Conservation (phyloP, 2,113 vertebrate species). For the Microtus pennsylvanicus region DNA sequence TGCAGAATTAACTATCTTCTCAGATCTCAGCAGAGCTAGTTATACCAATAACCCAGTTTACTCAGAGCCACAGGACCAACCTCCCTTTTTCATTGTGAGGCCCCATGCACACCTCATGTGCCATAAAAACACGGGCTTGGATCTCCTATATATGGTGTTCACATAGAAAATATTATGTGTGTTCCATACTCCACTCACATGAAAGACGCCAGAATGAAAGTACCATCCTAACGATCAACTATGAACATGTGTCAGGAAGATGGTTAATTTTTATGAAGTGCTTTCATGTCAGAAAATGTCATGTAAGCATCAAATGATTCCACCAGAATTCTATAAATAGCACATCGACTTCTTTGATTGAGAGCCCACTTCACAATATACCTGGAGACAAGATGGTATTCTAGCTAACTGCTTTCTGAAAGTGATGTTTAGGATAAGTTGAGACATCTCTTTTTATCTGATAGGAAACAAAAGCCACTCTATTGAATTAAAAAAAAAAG, state of each 20-base stretch:
- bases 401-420: slow-evolving; percentile 25
- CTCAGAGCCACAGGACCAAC: not conserved
- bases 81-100: not conserved
- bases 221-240: not conserved
- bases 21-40: not conserved
- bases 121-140: not conserved
- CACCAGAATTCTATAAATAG: not conserved
- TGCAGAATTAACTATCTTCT: not conserved
- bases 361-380: not conserved
- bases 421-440: slow-evolving; percentile 16
- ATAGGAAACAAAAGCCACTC: slow-evolving; percentile 48
- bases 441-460: slow-evolving; percentile 57
- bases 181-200: not conserved
- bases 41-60: not conserved
- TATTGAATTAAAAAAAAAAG: not conserved
- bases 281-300: slow-evolving; percentile 40
- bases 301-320: slow-evolving; percentile 9
- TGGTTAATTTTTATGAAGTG: not conserved
- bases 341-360: not conserved
- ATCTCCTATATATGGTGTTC: not conserved
- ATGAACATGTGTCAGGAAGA: slow-evolving; percentile 20
- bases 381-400: not conserved
- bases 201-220: not conserved
- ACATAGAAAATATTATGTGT: not conserved
- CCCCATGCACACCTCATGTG: not conserved